Base-by-base conservation (phyloP, 2,888 invertebrate species). In the Incurvaria masculella region DNA sequence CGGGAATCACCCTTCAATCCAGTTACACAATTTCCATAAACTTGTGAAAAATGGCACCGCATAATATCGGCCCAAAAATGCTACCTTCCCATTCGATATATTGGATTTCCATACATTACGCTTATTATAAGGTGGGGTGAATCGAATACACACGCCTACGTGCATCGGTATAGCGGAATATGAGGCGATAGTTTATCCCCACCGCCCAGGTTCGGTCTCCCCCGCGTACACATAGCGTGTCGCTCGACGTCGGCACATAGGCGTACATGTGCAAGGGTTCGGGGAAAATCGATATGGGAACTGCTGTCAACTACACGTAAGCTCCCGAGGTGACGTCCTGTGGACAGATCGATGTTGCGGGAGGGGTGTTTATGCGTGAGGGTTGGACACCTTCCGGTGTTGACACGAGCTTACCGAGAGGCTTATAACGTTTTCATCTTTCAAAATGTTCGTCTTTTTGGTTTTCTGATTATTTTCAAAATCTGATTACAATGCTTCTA, bases 41-140 rank as follows among this genome's bases (percentile, higher is more conserved):
- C 33, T 33, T 33, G 11, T 14, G 33, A 33, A 33, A 33, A 33
- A 33, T 33, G 11, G 33, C 33, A 8, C 8, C 33, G 8, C 33
- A 4, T 8, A 33, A 33, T 14, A 33, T 14, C 14, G 33, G 33
- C 33, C 11, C 33, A n/a, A n/a, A n/a, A n/a, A n/a, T n/a, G n/a
- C n/a, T n/a, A 33, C 33, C 33, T 33, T 33, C 33, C 11, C 33
- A 4, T 6, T 6, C 33, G 33, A 43, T 50, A 53, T 69, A 66
- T 64, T 64, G 59, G 62, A 68, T 68, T 62, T 66, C 66, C 66
- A 67, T 68, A 63, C 68, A 67, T 69, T 64, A 64, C 33, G 8
- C 33, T 33, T 33, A 33, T 33, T 33, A 33, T 33, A 14, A n/a
- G 33, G 33, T 33, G 33, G 33, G 33, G 33, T 33, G 33, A 8